A percentile compares a stretch with the other conserved stretches of the same genome.
These are phyloP conservation scores for Plectus sambesii DNA, from an alignment of 1,140 invertebrate species.

Conservation along the genomic window DNA sequence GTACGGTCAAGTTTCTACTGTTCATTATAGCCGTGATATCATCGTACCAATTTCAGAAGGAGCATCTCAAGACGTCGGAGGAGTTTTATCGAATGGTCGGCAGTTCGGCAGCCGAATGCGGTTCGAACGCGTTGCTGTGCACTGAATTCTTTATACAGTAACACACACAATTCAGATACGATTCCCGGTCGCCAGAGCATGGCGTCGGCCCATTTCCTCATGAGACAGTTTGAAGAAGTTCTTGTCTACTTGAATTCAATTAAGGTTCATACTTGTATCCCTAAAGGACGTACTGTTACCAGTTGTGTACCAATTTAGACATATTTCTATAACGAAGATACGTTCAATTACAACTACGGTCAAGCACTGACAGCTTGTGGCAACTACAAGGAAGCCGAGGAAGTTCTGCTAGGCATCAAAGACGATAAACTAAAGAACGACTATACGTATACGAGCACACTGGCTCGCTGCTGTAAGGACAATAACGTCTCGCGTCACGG, in stretches of 20 bases:
- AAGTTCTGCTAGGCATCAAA: slow-evolving; percentile 48
- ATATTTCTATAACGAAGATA: slow-evolving; percentile 87
- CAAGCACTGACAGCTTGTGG: slow-evolving; percentile 83
- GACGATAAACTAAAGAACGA: slow-evolving; percentile 11
- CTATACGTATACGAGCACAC: slow-evolving; percentile 15
- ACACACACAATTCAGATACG: slow-evolving; percentile 48
- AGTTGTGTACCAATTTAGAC: slow-evolving; percentile 47
- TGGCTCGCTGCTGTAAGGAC: slow-evolving; percentile 30
- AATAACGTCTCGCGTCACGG: too few relatives aligned
- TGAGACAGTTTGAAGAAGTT: slow-evolving; percentile 88
- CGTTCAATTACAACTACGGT: slow-evolving; percentile 93
- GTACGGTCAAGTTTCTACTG: slow-evolving; percentile 52
- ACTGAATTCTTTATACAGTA: not conserved
- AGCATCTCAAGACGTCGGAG: slow-evolving; percentile 83
- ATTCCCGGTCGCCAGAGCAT: slow-evolving; percentile 79
- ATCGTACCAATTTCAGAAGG: slow-evolving; percentile 56
- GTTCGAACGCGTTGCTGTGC: slow-evolving; percentile 48
- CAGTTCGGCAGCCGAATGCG: slow-evolving; percentile 84
- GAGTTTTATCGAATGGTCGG: slow-evolving; percentile 93
- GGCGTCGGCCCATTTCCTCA: slow-evolving; percentile 87
- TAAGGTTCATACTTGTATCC: slow-evolving; percentile 55
- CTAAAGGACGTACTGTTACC: slow-evolving; percentile 5
- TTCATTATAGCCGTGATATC: slow-evolving; percentile 9
- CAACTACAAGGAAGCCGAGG: slow-evolving; percentile 86
- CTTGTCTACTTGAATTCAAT: slow-evolving; percentile 90